phyloP scores from a whole-genome alignment of 2,797 vertebrate species.

The Microcaecilia unicolor region DNA sequence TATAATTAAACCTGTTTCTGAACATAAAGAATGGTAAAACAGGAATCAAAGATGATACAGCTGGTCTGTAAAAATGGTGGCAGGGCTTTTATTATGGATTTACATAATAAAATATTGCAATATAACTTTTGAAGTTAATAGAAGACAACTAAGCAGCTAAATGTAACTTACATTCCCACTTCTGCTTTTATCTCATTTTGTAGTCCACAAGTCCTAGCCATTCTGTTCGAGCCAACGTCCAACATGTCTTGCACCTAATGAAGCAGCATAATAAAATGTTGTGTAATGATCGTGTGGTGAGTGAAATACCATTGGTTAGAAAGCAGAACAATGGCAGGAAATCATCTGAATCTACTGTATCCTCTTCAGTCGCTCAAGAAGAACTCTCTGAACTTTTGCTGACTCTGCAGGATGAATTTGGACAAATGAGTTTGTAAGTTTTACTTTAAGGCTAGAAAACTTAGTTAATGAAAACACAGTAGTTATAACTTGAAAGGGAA shows the following conservation, averaged over 20 bases:
- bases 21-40: no score
- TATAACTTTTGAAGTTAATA: no score
- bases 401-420: conserved; percentile 85
- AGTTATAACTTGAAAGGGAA: no score
- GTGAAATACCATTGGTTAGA: conserved; percentile 32
- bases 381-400: conserved; percentile 78
- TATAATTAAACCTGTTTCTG: no score
- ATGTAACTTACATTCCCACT: no score
- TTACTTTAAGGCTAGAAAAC: no score
- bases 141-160: no score
- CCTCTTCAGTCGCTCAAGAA: conserved; percentile 49
- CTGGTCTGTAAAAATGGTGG: no score
- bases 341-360: conserved; percentile 13
- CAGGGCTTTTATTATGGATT: no score
- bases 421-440: conserved; percentile 87
- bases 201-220: conserved; percentile 87
- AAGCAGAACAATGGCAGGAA: background rate
- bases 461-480: no score
- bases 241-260: conserved; percentile 85
- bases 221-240: conserved; percentile 88
- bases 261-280: conserved; percentile 86
- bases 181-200: background rate
- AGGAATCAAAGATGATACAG: no score
- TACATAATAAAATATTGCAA: no score
- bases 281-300: conserved; percentile 79